Percentiles rank a stretch among this genome's conserved stretches.
Evolutionary conservation across 1,140 invertebrate species (phyloP).

Genomic region (Anadara kagoshimensis): DNA sequence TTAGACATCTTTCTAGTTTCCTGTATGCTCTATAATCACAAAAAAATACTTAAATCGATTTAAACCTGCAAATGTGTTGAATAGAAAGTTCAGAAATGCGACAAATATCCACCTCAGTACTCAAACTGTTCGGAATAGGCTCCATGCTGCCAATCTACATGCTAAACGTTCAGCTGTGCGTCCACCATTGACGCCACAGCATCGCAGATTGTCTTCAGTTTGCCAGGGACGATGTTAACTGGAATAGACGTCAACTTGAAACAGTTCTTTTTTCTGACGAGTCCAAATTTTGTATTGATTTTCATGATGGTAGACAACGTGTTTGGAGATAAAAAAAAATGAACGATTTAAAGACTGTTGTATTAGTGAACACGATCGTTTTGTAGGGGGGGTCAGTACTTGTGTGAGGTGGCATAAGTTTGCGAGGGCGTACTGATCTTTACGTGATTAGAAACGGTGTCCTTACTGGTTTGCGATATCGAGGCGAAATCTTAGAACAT

Average conservation of each 20-base stretch:
- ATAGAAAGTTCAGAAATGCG: too few species aligned
- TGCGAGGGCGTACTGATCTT: too few species aligned
- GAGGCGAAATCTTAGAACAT: neutral
- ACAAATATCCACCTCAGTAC: too few species aligned
- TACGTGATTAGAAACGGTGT: too few species aligned
- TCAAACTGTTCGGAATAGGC: slow-evolving; percentile 4
- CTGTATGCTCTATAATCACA: too few species aligned
- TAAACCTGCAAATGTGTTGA: neutral
- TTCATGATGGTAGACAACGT: slow-evolving; percentile 1
- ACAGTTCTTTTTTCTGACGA: slow-evolving; percentile 6
- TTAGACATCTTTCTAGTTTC: too few species aligned
- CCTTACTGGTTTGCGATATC: slow-evolving; percentile 2
- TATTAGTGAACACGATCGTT: slow-evolving; percentile 15
- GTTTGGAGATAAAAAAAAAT: slow-evolving; percentile 17
- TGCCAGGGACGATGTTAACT: slow-evolving; percentile 1
- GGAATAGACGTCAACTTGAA: neutral
- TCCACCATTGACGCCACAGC: neutral
- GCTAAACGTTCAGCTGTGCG: neutral
- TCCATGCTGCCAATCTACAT: slow-evolving; percentile 11
- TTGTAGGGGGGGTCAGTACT: neutral
- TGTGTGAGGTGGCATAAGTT: slow-evolving; percentile 3
- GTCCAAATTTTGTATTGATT: too few species aligned
- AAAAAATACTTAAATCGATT: neutral
- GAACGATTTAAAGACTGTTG: slow-evolving; percentile 16
- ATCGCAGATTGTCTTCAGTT: slow-evolving; percentile 11